Conservation (phyloP, 2,888 invertebrate genomes). For the Rhimphoctona megacephalus region DNA sequence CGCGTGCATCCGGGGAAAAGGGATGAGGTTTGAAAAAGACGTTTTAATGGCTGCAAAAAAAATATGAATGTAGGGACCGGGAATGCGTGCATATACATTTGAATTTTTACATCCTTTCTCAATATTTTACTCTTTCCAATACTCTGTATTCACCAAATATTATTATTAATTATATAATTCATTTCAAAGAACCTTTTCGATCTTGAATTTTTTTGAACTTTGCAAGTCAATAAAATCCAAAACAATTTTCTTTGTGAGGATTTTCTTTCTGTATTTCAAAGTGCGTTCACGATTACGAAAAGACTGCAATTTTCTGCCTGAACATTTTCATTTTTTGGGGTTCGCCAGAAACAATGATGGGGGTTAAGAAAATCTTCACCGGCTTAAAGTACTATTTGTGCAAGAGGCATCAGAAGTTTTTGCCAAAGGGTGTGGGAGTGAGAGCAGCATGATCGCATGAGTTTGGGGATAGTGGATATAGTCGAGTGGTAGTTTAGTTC, state of each 20-base stretch:
- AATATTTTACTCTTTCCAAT: not conserved
- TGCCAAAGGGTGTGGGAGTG: slow-evolving; percentile 45
- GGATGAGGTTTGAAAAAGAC: slow-evolving; percentile 29
- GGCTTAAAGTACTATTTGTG: slow-evolving; percentile 56
- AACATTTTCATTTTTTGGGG: not conserved
- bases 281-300: no score
- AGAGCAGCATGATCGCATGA: slow-evolving; percentile 49
- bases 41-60: slow-evolving; percentile 25
- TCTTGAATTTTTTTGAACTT: no score
- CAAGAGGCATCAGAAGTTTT: slow-evolving; percentile 52
- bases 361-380: slow-evolving; percentile 2
- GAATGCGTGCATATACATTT: not conserved
- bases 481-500: slow-evolving; percentile 83
- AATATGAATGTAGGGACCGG: not conserved
- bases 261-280: not conserved
- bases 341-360: not conserved
- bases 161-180: not conserved
- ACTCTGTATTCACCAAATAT: not conserved
- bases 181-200: no score
- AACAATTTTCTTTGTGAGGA: not conserved
- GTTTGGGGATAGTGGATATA: slow-evolving; percentile 73
- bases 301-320: not conserved
- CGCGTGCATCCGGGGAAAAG: slow-evolving; percentile 4
- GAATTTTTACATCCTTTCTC: not conserved
- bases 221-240: no score